Base-by-base conservation (phyloP, 2,797 vertebrate genomes). In the Erethizon dorsatum region DNA sequence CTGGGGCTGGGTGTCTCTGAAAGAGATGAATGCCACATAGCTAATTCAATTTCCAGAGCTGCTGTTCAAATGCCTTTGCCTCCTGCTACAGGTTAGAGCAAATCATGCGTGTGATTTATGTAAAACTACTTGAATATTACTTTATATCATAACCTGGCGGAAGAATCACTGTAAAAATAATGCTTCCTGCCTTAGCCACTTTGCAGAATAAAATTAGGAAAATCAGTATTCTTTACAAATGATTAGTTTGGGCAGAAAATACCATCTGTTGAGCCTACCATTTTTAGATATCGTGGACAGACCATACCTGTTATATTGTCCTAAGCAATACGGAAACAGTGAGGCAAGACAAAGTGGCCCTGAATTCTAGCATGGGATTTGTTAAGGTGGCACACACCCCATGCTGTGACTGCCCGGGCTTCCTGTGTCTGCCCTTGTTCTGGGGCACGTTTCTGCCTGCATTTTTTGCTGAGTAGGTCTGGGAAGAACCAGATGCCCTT, bases 151-250 rank as follows among this genome's bases (percentile, higher is more conserved):
- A 84, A 71, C 45, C 18, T 69, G 37, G 80, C 88, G 94, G 88
- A 90, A 61, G 82, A 90, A 28, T 83, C 63, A 80, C 88, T 89
- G 22, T 92, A 84, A 95, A 93, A 97, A n/a, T 37, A 67, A 75
- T 63, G 31, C 77, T 95, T 84, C 85, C 78, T 95, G 67, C 73
- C 14, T 0, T 88, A 94, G 78, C 83, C 28, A 69, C 50, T 83
- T 87, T 75, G 83, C 59, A 96, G 79, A 97, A 87, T 91, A 92
- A 95, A 97, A 96, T 97, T 83, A 97, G 90, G 78, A 96, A 95
- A 95, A 84, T 90, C 59, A 57, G 52, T 88, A 78, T 93, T 95
- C 82, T 95, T 90, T 95, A 71, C 86, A 94, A 93, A 69, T 93
- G 82, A 83, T 57, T 88, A 86, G 92, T 86, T 77, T 86, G 41